These are phyloP conservation scores for Criorhina ranunculi DNA, from an alignment of 2,888 invertebrate genomes.

Conservation along the genomic window DNA sequence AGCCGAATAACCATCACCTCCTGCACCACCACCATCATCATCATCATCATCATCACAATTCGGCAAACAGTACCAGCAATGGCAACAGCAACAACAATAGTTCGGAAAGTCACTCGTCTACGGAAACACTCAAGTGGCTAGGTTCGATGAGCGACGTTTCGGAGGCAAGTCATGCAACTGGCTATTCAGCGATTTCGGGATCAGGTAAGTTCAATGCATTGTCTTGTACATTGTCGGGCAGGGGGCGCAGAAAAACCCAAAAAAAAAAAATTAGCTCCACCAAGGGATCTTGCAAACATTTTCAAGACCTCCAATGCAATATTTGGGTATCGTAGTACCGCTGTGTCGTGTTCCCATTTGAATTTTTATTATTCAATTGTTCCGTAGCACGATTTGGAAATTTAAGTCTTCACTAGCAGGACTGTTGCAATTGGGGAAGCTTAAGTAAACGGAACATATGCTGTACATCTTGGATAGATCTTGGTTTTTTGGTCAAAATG, in stretches of 20 bases:
- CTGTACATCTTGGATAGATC: conserved; percentile 41
- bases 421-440: conserved; percentile 44
- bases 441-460: conserved; percentile 45
- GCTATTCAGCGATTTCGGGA: conserved; percentile 85
- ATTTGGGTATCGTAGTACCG: background rate
- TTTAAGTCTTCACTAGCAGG: conserved; percentile 49
- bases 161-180: conserved; percentile 86
- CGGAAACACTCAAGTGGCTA: conserved; percentile 92
- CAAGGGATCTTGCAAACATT: too few relatives aligned
- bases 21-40: conserved; percentile 70
- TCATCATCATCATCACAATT: conserved; percentile 66
- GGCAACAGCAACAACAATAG: conserved; percentile 81
- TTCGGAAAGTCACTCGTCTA: conserved; percentile 86
- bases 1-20: conserved; percentile 73
- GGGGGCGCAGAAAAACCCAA: conserved; percentile 38
- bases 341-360: conserved; percentile 72
- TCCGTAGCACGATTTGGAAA: conserved; percentile 73
- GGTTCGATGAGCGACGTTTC: conserved; percentile 91
- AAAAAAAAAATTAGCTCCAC: conserved; percentile 28
- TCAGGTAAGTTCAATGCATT: conserved; percentile 82
- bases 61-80: conserved; percentile 71
- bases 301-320: too few relatives aligned
- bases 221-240: background rate
- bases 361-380: conserved; percentile 76
- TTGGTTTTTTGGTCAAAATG: conserved; percentile 54